Percentiles rank a stretch among this genome's conserved stretches.
phyloP scores from a whole-genome alignment of 2,113 vertebrate genomes.

The Neotoma lepida region DNA sequence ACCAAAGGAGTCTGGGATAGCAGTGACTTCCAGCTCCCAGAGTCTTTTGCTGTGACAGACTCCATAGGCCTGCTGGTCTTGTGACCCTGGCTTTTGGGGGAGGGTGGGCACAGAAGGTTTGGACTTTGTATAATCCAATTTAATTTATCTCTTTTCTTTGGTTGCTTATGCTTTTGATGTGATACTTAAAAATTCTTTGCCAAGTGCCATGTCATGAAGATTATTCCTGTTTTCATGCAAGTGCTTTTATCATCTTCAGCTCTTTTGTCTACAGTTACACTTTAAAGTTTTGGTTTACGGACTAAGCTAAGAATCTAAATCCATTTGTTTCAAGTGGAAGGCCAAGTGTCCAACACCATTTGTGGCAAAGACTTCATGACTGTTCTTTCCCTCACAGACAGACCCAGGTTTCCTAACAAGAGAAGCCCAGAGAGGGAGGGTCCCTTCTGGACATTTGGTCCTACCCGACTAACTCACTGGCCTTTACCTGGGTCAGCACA shows the following conservation, averaged over 20 bases:
- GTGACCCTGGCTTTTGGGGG: neutral
- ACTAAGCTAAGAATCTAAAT: neutral
- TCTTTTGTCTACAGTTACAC: neutral
- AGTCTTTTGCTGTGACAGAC: neutral
- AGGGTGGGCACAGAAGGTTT: neutral
- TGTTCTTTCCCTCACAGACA: neutral
- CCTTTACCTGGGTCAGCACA: neutral
- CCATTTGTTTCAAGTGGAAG: neutral
- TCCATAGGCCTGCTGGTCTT: neutral
- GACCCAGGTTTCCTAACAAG: neutral
- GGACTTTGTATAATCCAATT: neutral
- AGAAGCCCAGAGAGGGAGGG: neutral
- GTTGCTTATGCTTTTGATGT: neutral
- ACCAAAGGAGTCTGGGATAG: neutral
- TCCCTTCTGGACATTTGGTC: neutral
- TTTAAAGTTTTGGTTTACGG: neutral
- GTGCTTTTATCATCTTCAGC: neutral
- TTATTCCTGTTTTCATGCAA: neutral
- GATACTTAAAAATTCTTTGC: neutral
- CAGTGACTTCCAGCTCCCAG: no score
- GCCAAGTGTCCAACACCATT: neutral
- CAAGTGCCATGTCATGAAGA: neutral
- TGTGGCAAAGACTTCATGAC: neutral
- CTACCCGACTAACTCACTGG: accelerated
- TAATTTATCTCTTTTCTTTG: neutral